Evolutionary conservation across 2,113 vertebrate genomes (phyloP), one percentile per base, ranked within the genome.

Genomic region (Acrocephalus kingi): DNA sequence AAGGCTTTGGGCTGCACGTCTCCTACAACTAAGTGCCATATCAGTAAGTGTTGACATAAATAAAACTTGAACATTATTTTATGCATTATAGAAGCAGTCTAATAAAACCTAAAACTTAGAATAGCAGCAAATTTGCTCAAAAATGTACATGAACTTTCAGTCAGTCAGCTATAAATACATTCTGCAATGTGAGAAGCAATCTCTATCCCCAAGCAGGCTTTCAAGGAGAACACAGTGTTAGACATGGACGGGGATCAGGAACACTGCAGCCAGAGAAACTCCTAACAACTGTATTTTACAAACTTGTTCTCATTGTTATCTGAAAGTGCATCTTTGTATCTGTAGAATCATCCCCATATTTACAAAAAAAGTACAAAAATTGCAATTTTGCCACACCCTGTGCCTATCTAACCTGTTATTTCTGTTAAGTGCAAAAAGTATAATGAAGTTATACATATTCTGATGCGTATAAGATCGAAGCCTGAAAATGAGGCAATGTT

Each of bases 311-410:
- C 54, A 74, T 48, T 9, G 4, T 78, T 87, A 93, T 39, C 52
- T 68, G 85, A 96, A 97, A 96, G 94, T 96, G 96, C 92, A 89
- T 90, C 48, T 91, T 94, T 79, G 33, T 84, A 78, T 95, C 72
- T 84, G 55, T 68, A 93, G 61, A 94, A 76, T 94, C 61, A 94
- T 96, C 91, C 94, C 96, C 96, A 64, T 90, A 86, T 78, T 92
- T 90, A 88, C 55, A 83, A 76, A 68, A 66, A 73, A 92, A 91
- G 55, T 80, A 95, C 51, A 95, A 96, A 94, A 74, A 82, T n/a
- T 84, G 72, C 64, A 75, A 79, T 79, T 92, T 78, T 91, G 88
- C 64, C 81, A 80, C 15, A 61, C 35, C 5, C 30, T 64, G 86
- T 55, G 27, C 59, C 55, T 67, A 17, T 54, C 68, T 67, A 83